Evolutionary conservation across 1,140 invertebrate species (phyloP), one percentile per base, ranked within the genome.

Genomic region (Helicorthomorpha holstii): DNA sequence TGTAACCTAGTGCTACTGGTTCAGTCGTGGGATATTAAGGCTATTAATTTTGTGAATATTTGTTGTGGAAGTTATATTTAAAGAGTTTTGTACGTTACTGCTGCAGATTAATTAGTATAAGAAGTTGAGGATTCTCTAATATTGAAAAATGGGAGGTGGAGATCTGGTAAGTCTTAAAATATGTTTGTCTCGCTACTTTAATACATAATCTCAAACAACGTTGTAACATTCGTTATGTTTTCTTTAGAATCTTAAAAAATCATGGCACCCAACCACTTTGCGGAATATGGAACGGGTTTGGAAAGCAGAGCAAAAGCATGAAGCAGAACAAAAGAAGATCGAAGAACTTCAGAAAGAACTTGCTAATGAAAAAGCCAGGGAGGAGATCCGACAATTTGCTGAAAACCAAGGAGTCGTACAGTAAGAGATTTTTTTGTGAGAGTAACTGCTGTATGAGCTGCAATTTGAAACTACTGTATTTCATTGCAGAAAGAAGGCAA

Each of bases 261-360:
- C 81, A 67, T 84, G 81, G 82, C 81, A 84, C 69, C 81, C 81
- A 19, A 79, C 77, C 48, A 84, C 79, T 0, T 73, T 82, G 69
- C 81, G 81, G 63, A 83, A 84, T 60, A 81, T 82, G 61, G 80
- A 83, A 59, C 73, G 77, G 48, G 81, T 83, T 4, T 83, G 80
- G 79, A 82, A 83, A 62, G 81, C 81, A 1, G 80, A 83, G 55
- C 80, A 83, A 63, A 76, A 79, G 19, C 76, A 80, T 47, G 73
- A 75, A 38, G 72, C 77, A 57, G 81, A 83, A 61, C 76, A 78
- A 53, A 75, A 73, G 48, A 75, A 75, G 49, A 77, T 83, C 54
- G 67, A 75, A 14, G 79, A 83, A 58, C 61, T 83, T 12, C 75
- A 81, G 53, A 69, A 71, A 50, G 80, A 83, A 63, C 74, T 81